A percentile compares a stretch with the other conserved stretches of the same genome.
phyloP scores from a whole-genome alignment of 2,797 vertebrate species.

The Betta splendens region DNA sequence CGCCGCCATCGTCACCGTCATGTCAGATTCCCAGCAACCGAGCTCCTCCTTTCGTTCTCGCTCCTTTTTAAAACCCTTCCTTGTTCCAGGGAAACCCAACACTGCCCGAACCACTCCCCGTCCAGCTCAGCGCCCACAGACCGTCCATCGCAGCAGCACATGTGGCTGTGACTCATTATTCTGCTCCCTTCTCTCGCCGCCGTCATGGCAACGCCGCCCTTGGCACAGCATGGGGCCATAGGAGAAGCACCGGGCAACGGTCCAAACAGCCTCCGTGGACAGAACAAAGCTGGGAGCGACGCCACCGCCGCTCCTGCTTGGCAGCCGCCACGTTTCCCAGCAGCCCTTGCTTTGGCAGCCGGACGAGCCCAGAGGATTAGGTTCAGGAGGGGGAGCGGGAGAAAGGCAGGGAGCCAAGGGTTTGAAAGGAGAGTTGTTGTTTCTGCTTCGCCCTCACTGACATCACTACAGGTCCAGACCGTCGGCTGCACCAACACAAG shows the following conservation, averaged over 20 bases:
- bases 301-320: slow-evolving; percentile 85
- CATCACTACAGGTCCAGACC: slow-evolving; percentile 85
- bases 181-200: slow-evolving; percentile 66
- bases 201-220: slow-evolving; percentile 88
- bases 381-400: slow-evolving; percentile 53
- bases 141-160: slow-evolving; percentile 75
- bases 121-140: no score
- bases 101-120: no score
- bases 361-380: slow-evolving; percentile 92
- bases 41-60: no score
- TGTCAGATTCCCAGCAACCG: no score
- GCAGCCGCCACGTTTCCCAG: slow-evolving; percentile 88
- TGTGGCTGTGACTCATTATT: slow-evolving; percentile 81
- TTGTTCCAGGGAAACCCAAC: no score
- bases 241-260: slow-evolving; percentile 83
- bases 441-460: slow-evolving; percentile 87
- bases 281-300: slow-evolving; percentile 91
- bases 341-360: slow-evolving; percentile 89
- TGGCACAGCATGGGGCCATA: no score
- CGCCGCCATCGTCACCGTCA: no score
- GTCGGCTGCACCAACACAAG: no score
- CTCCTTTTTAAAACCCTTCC: no score
- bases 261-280: no score
- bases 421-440: slow-evolving; percentile 82
- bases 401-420: not conserved